A percentile compares a stretch with the other conserved stretches of the same genome.
These are phyloP conservation scores for Dynastes hyllus DNA, from an alignment of 2,888 invertebrate species.

Conservation along the genomic window DNA sequence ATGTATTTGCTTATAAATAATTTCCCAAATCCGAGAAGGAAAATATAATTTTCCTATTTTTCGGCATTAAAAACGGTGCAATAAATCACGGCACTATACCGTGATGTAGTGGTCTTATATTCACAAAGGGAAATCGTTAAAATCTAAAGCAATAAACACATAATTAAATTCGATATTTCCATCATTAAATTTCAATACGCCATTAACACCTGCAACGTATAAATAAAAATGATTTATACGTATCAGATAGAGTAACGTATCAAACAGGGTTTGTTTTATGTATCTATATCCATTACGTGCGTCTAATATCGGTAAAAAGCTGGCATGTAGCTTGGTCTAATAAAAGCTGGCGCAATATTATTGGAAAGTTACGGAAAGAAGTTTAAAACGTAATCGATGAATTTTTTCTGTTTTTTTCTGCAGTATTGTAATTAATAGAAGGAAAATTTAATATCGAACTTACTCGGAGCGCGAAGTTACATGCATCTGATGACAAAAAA, in stretches of 20 bases:
- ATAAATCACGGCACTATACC: conserved; percentile 32
- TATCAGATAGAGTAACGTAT: conserved; percentile 17
- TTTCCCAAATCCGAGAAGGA: too few species aligned
- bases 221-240: conserved; percentile 36
- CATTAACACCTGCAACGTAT: conserved; percentile 25
- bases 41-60: neutral
- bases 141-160: conserved; percentile 31
- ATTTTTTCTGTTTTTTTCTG: neutral
- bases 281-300: conserved; percentile 4
- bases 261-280: conserved; percentile 9
- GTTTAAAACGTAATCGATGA: neutral
- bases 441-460: conserved; percentile 27
- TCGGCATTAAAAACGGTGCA: neutral
- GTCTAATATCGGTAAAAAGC: conserved; percentile 35
- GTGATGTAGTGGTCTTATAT: conserved; percentile 30
- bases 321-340: conserved; percentile 8
- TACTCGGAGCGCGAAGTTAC: neutral
- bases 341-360: conserved; percentile 1
- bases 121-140: conserved; percentile 31
- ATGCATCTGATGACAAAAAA: neutral
- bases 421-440: neutral
- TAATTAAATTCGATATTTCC: conserved; percentile 36
- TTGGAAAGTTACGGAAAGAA: neutral
- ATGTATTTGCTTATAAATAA: conserved; percentile 1
- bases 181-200: conserved; percentile 32